Base-by-base conservation (phyloP, 2,113 vertebrate species). In the Colinus virginianus region DNA sequence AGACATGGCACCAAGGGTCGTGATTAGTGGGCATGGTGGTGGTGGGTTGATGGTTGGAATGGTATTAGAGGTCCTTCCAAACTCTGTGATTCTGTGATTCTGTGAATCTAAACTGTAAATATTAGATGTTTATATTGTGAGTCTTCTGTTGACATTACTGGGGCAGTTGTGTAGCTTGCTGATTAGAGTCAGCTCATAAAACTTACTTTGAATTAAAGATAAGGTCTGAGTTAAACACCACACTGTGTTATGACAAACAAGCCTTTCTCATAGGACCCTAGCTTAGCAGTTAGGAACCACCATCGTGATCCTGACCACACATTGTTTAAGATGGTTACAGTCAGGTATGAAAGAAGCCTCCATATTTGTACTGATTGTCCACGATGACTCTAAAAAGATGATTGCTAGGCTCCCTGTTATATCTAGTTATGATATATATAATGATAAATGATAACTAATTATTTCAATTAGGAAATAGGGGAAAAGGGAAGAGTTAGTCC, bases 231-330 rank as follows among this genome's bases (percentile, higher is more conserved):
- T 51, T 42, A 77, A 76, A 69, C 22, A 87, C 15, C 23, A 66
- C 11, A 6, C 12, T 42, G 14, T 49, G 36, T 66, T 64, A 69
- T 51, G 45, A 67, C 26, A 16, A 87, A 13, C 3, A 69, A 55
- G 20, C 4, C 78, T 87, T 88, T 63, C 59, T 79, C 53, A 53
- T 15, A 59, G 28, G 12, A 63, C 34, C 22, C 61, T 71, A 66
- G 76, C 19, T 77, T n/a, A 63, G 56, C 38, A 67, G 26, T 26
- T 18, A 70, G 58, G 42, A 76, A 14, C 36, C 11, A 20, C 30
- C 4, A 1, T 17, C 0, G 0, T 38, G 32, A 16, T 64, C 58
- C 18, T 69, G 25, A 67, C 23, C 5, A 48, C 1, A 0, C 3
- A 13, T 66, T 88, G 17, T 49, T 92, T 82, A 11, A 45, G 48